Percentiles rank a stretch among this genome's conserved stretches.
These are phyloP conservation scores for Muscicapa striata DNA, from an alignment of 2,797 vertebrate genomes.

Conservation along the genomic window DNA sequence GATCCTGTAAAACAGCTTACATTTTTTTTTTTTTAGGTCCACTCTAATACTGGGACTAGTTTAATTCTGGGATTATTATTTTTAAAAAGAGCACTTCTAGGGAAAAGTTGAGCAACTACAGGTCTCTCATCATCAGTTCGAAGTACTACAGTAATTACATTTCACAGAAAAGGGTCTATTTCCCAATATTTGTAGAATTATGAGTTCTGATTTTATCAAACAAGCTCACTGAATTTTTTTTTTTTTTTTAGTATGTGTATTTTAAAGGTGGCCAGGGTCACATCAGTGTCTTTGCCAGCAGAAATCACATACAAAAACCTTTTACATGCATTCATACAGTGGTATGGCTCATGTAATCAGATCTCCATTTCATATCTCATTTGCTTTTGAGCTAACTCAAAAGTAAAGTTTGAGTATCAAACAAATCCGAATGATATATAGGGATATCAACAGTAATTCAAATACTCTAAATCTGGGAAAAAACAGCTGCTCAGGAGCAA, in stretches of 20 bases:
- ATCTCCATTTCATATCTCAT: not conserved
- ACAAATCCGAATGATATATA: not conserved
- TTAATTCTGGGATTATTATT: not conserved
- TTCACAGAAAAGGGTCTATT: not conserved
- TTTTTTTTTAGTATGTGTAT: not conserved
- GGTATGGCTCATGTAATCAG: not conserved
- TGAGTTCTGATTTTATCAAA: not conserved
- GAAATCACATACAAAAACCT: not conserved
- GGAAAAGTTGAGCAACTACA: not conserved
- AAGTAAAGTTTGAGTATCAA: not conserved
- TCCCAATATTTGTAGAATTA: not conserved
- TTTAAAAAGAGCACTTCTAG: not conserved
- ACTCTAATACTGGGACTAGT: not conserved
- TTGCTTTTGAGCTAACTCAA: not conserved
- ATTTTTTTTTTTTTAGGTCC: not conserved
- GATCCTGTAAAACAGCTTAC: not conserved
- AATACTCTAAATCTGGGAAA: not conserved
- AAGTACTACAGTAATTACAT: not conserved
- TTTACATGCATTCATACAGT: not conserved
- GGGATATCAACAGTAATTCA: not conserved
- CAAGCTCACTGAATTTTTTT: not conserved
- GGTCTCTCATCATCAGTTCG: not conserved
- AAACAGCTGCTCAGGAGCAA: not conserved
- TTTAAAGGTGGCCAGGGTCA: not conserved
- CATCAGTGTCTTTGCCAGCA: not conserved